Conservation (phyloP, 2,888 invertebrate species). For the Anthrax anthrax region DNA sequence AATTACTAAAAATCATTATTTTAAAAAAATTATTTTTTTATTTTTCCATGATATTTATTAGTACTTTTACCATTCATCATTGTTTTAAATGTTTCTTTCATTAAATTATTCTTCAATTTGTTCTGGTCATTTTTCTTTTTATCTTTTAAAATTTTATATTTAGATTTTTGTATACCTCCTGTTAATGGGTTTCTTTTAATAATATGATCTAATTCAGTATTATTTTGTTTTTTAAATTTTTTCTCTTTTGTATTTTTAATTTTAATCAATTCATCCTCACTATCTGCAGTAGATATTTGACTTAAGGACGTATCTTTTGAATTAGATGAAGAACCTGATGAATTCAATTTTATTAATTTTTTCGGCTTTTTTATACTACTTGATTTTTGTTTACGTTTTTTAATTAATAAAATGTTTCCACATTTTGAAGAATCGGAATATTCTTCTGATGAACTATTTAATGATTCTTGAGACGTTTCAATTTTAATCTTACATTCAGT, state of each 20-base stretch:
- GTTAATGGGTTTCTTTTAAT: conserved; percentile 17
- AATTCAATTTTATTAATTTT: conserved; percentile 1
- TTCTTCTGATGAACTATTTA: neutral
- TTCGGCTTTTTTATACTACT: conserved; percentile 2
- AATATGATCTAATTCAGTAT: neutral
- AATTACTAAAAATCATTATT: too few species aligned
- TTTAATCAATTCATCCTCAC: neutral
- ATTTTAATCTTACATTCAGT: too few species aligned
- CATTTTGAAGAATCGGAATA: neutral
- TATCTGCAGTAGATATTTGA: too few species aligned
- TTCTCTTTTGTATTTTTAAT: neutral
- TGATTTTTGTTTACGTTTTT: conserved; percentile 7
- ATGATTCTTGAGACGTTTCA: neutral
- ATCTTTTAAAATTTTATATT: conserved; percentile 14
- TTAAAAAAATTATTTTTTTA: too few species aligned
- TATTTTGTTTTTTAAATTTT: neutral
- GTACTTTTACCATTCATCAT: too few species aligned
- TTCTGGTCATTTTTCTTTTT: conserved; percentile 11
- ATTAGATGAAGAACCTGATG: neutral
- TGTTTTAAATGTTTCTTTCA: too few species aligned
- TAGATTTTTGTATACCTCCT: conserved; percentile 23
- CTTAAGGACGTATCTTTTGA: too few species aligned
- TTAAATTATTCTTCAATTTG: conserved; percentile 20
- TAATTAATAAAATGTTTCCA: conserved; percentile 9
- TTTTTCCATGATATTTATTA: too few species aligned